phyloP scores from a whole-genome alignment of 2,888 invertebrate genomes.

The Monopis laevigella region DNA sequence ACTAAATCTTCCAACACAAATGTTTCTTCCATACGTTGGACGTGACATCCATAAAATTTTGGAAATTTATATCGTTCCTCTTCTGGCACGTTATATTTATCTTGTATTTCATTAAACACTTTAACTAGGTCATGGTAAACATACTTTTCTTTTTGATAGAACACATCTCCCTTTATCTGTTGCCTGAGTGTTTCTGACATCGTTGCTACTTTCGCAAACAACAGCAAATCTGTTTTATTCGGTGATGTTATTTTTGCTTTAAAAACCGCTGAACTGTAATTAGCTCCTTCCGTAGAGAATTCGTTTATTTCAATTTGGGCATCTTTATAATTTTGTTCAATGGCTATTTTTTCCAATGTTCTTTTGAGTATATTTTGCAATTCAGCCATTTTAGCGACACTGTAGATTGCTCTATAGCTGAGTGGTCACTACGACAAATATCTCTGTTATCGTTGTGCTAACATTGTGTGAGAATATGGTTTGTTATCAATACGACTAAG shows the following conservation, averaged over 20 bases:
- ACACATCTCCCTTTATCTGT: constrained; percentile 19
- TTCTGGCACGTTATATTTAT: constrained; percentile 14
- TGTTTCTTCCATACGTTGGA: constrained; percentile 27
- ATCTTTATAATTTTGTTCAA: constrained; percentile 24
- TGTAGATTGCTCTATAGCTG: neutral
- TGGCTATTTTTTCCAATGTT: constrained; percentile 24
- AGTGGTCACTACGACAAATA: too few relatives aligned
- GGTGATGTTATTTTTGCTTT: constrained; percentile 23
- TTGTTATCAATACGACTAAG: too few relatives aligned
- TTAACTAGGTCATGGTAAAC: constrained; percentile 11
- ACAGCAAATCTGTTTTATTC: constrained; percentile 19
- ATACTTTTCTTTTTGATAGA: constrained; percentile 12
- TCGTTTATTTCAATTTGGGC: constrained; percentile 25
- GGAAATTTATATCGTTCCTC: constrained; percentile 16
- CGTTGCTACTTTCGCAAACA: constrained; percentile 37
- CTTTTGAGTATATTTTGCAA: constrained; percentile 1
- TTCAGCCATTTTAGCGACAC: neutral
- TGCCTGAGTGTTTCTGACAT: constrained; percentile 29
- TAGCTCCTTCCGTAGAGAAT: constrained; percentile 31
- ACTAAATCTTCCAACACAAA: constrained; percentile 39
- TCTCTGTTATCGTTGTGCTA: too few relatives aligned
- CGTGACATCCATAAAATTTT: constrained; percentile 22
- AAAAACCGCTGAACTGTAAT: constrained; percentile 34
- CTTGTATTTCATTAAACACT: constrained; percentile 14
- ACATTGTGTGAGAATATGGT: too few relatives aligned